Base-by-base conservation (phyloP, 2,888 invertebrate genomes). In the Pseudococcus longispinus region DNA sequence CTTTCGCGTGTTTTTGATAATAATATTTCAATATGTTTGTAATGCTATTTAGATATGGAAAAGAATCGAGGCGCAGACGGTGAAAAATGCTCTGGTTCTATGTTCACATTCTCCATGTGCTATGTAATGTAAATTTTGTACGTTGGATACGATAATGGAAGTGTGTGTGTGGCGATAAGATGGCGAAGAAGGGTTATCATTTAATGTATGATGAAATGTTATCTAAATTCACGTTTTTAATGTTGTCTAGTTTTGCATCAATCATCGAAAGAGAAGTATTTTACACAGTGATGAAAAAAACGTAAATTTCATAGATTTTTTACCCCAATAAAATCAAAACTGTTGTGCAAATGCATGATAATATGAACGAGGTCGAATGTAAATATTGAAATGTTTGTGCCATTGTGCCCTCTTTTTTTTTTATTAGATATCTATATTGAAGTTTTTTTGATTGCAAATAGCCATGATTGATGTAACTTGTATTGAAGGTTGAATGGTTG, bases 1-100 rank as follows among this genome's bases (percentile, higher is more conserved):
- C 42, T 80, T 80, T 80, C 42, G n/a, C 77, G 42, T 80, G 77
- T 80, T 80, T 80, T 42, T 80, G 77, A 80, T 80, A 80, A 74
- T 74, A 74, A 80, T 80, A 80, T 80, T 80, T 80, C 77, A 80
- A 80, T 29, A 20, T n/a, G 77, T 80, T 80, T 42, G 37, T 20
- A 80, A 37, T 80, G 23, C 42, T 37, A 80, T 80, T 70, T 32
- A 70, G 70, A 32, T 70, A 23, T 29, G 4, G 29, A 29, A 29
- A 70, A 70, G 4, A 70, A 70, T 29, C 26, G 18, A 20, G 26
- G 6, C 29, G 2, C 29, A 26, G 70, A 4, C 70, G 18, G 29
- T 29, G 29, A 29, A 70, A 70, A 32, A 15, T 5, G 26, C 29
- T 70, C 18, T 29, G 13, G 26, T 65, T 60, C 1, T 26, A 23